These are phyloP conservation scores for Poecile atricapillus DNA, from an alignment of 2,113 vertebrate species.

Conservation along the genomic window DNA sequence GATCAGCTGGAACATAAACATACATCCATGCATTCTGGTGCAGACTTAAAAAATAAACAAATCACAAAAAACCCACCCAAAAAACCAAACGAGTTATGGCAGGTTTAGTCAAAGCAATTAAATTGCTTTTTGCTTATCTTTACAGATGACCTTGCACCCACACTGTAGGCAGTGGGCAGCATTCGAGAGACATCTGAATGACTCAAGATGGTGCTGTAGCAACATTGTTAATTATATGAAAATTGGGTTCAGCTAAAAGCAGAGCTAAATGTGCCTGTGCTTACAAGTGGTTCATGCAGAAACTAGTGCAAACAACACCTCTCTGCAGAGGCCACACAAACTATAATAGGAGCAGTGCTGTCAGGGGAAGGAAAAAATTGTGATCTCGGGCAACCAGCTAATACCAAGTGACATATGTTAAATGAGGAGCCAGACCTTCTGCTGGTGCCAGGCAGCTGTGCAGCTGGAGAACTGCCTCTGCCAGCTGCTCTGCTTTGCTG, in stretches of 20 bases:
- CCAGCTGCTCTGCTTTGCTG: background rate
- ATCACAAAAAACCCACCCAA: accelerated
- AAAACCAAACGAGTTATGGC: accelerated
- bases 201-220: background rate
- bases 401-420: background rate
- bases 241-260: background rate
- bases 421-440: background rate
- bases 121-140: background rate
- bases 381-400: background rate
- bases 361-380: accelerated
- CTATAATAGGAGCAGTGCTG: background rate
- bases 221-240: background rate
- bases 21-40: background rate
- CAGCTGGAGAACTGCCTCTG: background rate
- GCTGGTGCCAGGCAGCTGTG: background rate
- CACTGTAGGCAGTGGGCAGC: background rate
- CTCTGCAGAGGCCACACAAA: background rate
- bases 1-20: background rate
- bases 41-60: background rate
- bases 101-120: background rate
- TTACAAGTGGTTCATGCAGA: background rate
- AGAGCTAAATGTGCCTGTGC: background rate
- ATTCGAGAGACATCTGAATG: background rate
- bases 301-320: background rate
- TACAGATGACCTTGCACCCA: background rate